A percentile compares a stretch with the other conserved stretches of the same genome.
Evolutionary conservation across 2,888 invertebrate species (phyloP).

Genomic region (Megaustenia siamemsis): DNA sequence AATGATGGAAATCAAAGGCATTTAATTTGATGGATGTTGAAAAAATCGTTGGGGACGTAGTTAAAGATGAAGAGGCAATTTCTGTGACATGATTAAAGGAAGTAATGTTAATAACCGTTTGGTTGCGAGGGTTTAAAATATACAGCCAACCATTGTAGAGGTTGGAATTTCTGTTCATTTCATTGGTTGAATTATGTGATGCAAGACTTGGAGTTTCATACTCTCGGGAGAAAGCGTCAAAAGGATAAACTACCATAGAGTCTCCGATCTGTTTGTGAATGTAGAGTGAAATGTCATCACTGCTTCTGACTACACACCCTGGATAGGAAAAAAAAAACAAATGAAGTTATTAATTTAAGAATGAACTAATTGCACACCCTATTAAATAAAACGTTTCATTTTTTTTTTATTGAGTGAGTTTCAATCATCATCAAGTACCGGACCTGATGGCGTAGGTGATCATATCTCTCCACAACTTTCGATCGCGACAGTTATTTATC

Average conservation of each 20-base stretch:
- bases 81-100: background rate
- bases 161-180: background rate
- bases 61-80: background rate
- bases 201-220: constrained; percentile 23
- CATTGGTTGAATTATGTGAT: background rate
- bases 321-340: background rate
- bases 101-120: constrained; percentile 18
- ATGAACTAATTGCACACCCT: too few relatives aligned
- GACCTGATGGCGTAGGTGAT: too few relatives aligned
- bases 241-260: constrained; percentile 44
- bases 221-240: constrained; percentile 18
- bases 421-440: too few relatives aligned
- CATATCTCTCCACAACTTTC: too few relatives aligned
- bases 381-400: too few relatives aligned
- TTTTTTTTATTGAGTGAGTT: too few relatives aligned
- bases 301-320: constrained; percentile 40
- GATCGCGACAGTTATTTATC: too few relatives aligned
- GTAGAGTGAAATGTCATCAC: constrained; percentile 34
- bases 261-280: constrained; percentile 40
- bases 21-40: constrained; percentile 22
- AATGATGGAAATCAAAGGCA: constrained; percentile 42
- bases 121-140: constrained; percentile 45
- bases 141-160: constrained; percentile 4
- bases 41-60: background rate
- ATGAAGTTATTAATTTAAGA: background rate